Evolutionary conservation across 2,113 vertebrate species (phyloP).

Genomic region (Platycercus adscitus): DNA sequence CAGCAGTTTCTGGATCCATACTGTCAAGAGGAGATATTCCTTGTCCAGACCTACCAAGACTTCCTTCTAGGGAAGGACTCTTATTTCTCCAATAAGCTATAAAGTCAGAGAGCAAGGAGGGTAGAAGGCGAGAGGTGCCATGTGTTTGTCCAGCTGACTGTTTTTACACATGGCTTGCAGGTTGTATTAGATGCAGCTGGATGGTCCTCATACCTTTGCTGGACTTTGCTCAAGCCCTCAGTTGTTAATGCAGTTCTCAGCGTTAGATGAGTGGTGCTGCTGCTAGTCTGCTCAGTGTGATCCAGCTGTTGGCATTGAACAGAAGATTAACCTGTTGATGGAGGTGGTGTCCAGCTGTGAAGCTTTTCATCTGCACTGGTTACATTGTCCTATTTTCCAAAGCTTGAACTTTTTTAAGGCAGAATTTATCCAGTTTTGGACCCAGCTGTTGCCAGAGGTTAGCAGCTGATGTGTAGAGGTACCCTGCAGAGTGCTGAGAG

Average conservation of each 20-base stretch:
- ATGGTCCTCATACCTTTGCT: background rate
- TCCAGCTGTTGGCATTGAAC: background rate
- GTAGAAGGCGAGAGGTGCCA: background rate
- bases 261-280: background rate
- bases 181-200: background rate
- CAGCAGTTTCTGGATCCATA: slow-evolving; percentile 74
- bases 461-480: background rate
- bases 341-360: background rate
- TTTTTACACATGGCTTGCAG: background rate
- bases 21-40: background rate
- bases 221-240: background rate
- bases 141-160: background rate
- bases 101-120: background rate
- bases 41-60: background rate
- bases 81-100: background rate
- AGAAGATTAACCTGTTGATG: background rate
- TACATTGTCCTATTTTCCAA: fast-evolving
- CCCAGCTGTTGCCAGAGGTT: background rate
- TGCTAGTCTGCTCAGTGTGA: background rate
- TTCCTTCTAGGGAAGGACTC: slow-evolving; percentile 37
- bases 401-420: background rate
- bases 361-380: background rate
- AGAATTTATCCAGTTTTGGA: background rate
- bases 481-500: background rate
- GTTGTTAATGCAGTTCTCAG: fast-evolving